Evolutionary conservation across 2,888 invertebrate species (phyloP), one percentile per base, ranked within the genome.

Genomic region (Candidula unifasciata): DNA sequence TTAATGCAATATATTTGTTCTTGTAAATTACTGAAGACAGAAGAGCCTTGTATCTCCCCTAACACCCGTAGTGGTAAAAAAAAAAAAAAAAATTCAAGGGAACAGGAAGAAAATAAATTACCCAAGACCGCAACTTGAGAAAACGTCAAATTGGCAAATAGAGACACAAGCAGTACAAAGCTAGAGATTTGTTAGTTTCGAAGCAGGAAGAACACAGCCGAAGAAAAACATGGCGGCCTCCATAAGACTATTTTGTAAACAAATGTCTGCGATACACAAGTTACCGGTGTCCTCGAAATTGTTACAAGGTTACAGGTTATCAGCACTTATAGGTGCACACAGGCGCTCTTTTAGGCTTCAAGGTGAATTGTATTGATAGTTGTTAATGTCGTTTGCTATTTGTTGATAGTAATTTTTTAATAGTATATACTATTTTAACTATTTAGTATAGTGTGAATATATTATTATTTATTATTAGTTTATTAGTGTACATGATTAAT

Each of bases 171-270:
- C 74, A 35, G n/a, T 52, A 57, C 68, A 35, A 16, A 52, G 79
- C 52, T 71, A 78, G 57, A 33, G 54, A 60, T 21, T 37, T 16
- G n/a, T 52, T 80, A 80, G 73, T 80, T 84, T 79, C 79, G 71
- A 35, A 79, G 27, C 13, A 52, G 69, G 8, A 54, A n/a, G 18
- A 30, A 80, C 27, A n/a, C 30, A 64, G 16, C 16, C 21, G 60
- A 24, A 21, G 6, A 18, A 5, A 3, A 69, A 86, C 18, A 87
- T 87, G 87, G 87, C 86, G 35, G 87, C 87, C 18, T 84, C 86
- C 85, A 66, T 86, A 30, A 69, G 73, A 73, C 66, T 57, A n/a
- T 35, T 85, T 44, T 85, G 85, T 84, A 87, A 85, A 86, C 80
- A 80, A 84, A n/a, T 80, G 37, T 76, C 64, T 33, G n/a, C 24